Percentiles rank a stretch among this genome's conserved stretches.
Evolutionary conservation across 1,140 invertebrate genomes (phyloP).

Genomic region (Drusus annulatus): DNA sequence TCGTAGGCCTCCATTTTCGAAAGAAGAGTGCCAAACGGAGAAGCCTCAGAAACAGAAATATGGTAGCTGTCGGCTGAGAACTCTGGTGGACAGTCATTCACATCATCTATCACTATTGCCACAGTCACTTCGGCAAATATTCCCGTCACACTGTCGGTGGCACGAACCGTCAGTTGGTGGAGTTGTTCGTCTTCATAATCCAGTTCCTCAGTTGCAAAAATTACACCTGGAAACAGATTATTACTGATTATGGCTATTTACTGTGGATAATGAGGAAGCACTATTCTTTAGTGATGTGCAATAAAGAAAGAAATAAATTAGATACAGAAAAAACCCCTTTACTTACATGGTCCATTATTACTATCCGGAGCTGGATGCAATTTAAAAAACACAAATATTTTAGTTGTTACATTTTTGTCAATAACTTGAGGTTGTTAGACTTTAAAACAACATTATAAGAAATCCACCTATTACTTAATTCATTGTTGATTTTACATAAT

Average conservation of each 20-base stretch:
- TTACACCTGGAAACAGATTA: constrained; percentile 74
- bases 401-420: too few relatives aligned
- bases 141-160: constrained; percentile 87
- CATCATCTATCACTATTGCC: constrained; percentile 83
- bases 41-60: constrained; percentile 84
- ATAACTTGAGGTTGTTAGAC: too few relatives aligned
- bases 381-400: constrained; percentile 51
- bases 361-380: constrained; percentile 78
- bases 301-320: too few relatives aligned
- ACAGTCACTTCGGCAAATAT: constrained; percentile 86
- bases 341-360: constrained; percentile 85
- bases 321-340: constrained; percentile 55
- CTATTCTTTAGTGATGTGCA: too few relatives aligned
- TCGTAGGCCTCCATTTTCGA: constrained; percentile 82
- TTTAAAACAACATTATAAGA: too few relatives aligned
- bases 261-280: too few relatives aligned
- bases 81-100: constrained; percentile 87
- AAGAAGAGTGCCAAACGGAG: constrained; percentile 81
- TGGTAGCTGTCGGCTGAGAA: constrained; percentile 87
- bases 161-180: constrained; percentile 85
- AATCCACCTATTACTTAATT: too few relatives aligned
- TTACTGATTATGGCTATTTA: too few relatives aligned
- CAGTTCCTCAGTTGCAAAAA: constrained; percentile 85
- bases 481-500: too few relatives aligned
- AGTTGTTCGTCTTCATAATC: constrained; percentile 85